Evolutionary conservation across 2,797 vertebrate species (phyloP).

Genomic region (Atherinosoma microstoma): DNA sequence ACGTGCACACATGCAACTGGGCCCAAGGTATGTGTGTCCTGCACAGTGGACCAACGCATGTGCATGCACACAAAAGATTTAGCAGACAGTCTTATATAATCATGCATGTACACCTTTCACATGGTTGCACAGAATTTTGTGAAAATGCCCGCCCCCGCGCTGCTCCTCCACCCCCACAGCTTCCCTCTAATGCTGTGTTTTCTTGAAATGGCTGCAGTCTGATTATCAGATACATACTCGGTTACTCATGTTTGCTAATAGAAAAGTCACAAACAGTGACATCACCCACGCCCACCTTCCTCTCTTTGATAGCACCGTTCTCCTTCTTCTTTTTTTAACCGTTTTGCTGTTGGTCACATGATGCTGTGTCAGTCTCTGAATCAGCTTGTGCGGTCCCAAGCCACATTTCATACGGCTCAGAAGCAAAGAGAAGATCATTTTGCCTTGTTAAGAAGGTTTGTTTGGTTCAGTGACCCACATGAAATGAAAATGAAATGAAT

Average conservation of each 20-base stretch:
- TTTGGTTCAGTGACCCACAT: background rate
- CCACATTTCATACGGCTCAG: slow-evolving; percentile 33
- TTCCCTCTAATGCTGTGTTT: slow-evolving; percentile 3
- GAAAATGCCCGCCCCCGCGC: background rate
- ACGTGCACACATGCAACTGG: background rate
- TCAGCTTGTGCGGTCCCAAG: slow-evolving; percentile 43
- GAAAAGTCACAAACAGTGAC: slow-evolving; percentile 55
- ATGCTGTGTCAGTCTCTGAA: slow-evolving; percentile 57
- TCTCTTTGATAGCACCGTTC: slow-evolving; percentile 14
- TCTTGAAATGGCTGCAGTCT: slow-evolving; percentile 28
- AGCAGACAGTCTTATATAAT: slow-evolving; percentile 52
- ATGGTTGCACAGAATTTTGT: slow-evolving; percentile 45
- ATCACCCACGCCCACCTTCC: slow-evolving; percentile 44
- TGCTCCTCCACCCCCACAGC: background rate
- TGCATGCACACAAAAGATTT: slow-evolving; percentile 16
- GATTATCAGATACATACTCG: slow-evolving; percentile 34
- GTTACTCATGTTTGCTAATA: slow-evolving; percentile 58
- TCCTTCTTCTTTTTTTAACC: slow-evolving; percentile 29
- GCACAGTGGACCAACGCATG: slow-evolving; percentile 21
- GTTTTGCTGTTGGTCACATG: slow-evolving; percentile 57
- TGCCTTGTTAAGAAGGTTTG: background rate
- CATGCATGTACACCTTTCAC: slow-evolving; percentile 50
- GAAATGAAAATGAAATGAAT: too few species aligned
- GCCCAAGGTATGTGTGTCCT: slow-evolving; percentile 17
- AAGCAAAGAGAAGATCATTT: background rate